A percentile compares a stretch with the other conserved stretches of the same genome.
Conservation (phyloP, 2,797 vertebrate species). For the Columba guinea region DNA sequence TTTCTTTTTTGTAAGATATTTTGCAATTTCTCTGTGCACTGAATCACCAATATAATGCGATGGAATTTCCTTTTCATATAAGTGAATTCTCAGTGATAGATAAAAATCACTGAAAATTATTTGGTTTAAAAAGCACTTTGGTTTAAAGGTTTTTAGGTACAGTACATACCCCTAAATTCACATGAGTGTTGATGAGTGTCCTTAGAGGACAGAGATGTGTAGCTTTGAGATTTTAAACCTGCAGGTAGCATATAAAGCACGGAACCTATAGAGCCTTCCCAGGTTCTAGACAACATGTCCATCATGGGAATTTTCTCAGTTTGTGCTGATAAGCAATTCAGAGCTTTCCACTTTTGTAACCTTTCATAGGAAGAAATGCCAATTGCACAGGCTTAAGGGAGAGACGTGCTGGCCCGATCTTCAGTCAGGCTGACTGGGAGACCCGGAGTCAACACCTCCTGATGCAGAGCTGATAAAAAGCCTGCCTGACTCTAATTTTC, state of each 20-base stretch:
- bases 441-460: not conserved
- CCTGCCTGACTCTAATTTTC: not conserved
- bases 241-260: not conserved
- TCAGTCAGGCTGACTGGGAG: not conserved
- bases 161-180: not conserved
- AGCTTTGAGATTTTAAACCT: not conserved
- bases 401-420: not conserved
- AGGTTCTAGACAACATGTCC: not conserved
- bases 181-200: not conserved
- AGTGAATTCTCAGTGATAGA: not conserved
- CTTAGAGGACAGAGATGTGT: not conserved
- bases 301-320: not conserved
- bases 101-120: not conserved
- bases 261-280: not conserved
- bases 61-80: not conserved
- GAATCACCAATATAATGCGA: not conserved
- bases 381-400: not conserved
- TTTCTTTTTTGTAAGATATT: not conserved
- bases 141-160: not conserved
- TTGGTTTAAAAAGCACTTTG: not conserved
- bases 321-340: not conserved
- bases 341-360: not conserved
- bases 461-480: not conserved
- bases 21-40: not conserved
- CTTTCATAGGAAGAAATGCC: not conserved